A percentile compares a stretch with the other conserved stretches of the same genome.
Evolutionary conservation across 2,888 invertebrate species (phyloP).

Genomic region (Acanthacorydalis orientalis): DNA sequence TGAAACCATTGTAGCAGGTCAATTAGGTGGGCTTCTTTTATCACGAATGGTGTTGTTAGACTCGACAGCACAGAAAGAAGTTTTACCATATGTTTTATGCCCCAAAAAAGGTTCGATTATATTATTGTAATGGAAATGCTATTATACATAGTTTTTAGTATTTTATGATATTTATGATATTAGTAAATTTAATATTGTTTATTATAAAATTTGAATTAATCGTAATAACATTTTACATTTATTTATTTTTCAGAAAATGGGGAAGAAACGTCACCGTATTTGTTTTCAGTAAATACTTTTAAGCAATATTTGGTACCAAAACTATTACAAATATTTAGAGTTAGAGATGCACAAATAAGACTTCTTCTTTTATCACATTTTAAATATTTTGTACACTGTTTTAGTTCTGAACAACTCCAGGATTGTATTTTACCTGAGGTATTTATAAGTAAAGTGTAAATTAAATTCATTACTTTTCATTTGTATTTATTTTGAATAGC

Average conservation of each 20-base stretch:
- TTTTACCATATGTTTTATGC: conserved; percentile 52
- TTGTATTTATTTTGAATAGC: conserved; percentile 27
- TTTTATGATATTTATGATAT: conserved; percentile 1
- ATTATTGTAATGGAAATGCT: not conserved
- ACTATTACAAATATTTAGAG: conserved; percentile 63
- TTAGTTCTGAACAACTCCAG: conserved; percentile 60
- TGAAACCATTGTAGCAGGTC: conserved; percentile 65
- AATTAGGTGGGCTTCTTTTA: conserved; percentile 58
- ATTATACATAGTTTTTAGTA: not conserved
- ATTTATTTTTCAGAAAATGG: conserved; percentile 14
- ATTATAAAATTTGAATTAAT: not conserved
- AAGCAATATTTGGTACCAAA: conserved; percentile 59
- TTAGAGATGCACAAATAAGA: conserved; percentile 71
- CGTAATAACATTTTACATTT: too few relatives aligned
- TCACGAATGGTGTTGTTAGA: conserved; percentile 77
- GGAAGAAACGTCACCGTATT: conserved; percentile 21
- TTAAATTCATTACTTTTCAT: not conserved
- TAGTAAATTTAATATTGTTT: too few relatives aligned
- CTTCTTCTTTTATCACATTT: conserved; percentile 65
- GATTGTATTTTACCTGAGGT: conserved; percentile 72
- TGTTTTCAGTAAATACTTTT: conserved; percentile 53
- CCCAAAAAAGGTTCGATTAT: conserved; percentile 44
- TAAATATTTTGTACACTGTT: conserved; percentile 52
- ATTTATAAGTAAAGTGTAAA: conserved; percentile 9
- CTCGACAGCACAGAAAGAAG: conserved; percentile 53